Conservation (phyloP, 2,113 vertebrate genomes). For the Tragulus kanchil region DNA sequence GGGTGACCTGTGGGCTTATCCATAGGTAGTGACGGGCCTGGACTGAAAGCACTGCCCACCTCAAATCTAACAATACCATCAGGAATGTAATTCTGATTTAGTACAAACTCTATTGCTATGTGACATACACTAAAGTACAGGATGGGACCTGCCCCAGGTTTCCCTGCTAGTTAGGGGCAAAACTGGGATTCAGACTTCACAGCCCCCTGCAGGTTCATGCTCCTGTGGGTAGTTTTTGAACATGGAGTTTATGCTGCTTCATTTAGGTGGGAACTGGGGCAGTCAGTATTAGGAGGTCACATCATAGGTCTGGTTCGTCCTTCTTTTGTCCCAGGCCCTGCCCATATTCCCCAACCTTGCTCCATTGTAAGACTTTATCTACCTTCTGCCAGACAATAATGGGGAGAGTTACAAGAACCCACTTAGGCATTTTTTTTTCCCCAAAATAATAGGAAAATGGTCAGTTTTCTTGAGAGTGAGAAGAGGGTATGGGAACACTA, state of each 20-base stretch:
- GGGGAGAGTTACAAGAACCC: neutral
- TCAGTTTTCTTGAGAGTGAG: neutral
- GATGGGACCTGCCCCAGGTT: neutral
- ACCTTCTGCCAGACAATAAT: neutral
- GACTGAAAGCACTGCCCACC: no score
- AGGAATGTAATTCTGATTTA: neutral
- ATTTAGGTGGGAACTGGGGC: neutral
- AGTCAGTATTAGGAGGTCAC: neutral
- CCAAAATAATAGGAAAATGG: neutral
- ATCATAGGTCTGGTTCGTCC: neutral
- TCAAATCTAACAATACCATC: neutral
- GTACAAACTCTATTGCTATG: neutral
- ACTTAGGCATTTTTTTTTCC: neutral
- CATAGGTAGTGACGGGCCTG: neutral
- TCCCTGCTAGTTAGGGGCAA: neutral
- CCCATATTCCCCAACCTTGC: neutral
- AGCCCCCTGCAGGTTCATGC: no score
- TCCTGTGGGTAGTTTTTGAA: neutral
- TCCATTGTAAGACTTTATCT: neutral
- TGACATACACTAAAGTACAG: neutral
- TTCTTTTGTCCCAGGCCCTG: neutral
- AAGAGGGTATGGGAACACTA: neutral
- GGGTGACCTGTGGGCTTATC: no score
- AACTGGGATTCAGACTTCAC: neutral
- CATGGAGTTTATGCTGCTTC: neutral